These are phyloP conservation scores for Epistrophe grossulariae DNA, from an alignment of 2,888 invertebrate genomes.

Conservation along the genomic window DNA sequence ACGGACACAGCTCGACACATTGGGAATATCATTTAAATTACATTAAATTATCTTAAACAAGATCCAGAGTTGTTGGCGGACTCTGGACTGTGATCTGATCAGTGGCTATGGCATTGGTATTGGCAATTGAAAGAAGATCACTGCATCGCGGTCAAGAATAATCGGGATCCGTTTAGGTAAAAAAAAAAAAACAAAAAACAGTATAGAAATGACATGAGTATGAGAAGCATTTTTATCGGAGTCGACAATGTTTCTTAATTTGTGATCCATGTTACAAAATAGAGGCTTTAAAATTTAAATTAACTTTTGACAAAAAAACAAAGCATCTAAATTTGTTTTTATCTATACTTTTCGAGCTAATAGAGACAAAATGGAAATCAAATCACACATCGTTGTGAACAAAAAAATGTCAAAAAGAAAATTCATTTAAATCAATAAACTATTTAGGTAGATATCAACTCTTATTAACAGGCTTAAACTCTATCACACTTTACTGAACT, in stretches of 20 bases:
- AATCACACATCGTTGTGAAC: not conserved
- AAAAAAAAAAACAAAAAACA: not conserved
- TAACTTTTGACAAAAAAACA: not conserved
- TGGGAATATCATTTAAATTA: slow-evolving; percentile 81
- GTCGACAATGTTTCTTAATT: slow-evolving; percentile 9
- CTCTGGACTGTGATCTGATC: slow-evolving; percentile 12
- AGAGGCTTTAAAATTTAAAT: slow-evolving; percentile 1
- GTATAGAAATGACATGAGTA: slow-evolving; percentile 7
- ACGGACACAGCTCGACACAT: slow-evolving; percentile 66
- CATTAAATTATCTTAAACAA: slow-evolving; percentile 81
- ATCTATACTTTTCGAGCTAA: not conserved
- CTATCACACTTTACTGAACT: too few relatives aligned
- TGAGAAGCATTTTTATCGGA: slow-evolving; percentile 4
- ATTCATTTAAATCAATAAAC: not conserved
- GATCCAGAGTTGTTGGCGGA: slow-evolving; percentile 41
- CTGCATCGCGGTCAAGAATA: slow-evolving; percentile 10
- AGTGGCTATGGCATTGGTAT: slow-evolving; percentile 6
- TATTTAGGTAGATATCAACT: too few relatives aligned
- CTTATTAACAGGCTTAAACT: too few relatives aligned
- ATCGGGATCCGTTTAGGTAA: slow-evolving; percentile 6
- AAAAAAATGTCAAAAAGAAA: not conserved
- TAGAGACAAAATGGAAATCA: not conserved
- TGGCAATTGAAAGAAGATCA: slow-evolving; percentile 16
- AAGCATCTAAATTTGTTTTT: not conserved
- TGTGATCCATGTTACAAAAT: slow-evolving; percentile 6